phyloP scores from a whole-genome alignment of 2,888 invertebrate genomes.

The Micoletzkya japonica region DNA sequence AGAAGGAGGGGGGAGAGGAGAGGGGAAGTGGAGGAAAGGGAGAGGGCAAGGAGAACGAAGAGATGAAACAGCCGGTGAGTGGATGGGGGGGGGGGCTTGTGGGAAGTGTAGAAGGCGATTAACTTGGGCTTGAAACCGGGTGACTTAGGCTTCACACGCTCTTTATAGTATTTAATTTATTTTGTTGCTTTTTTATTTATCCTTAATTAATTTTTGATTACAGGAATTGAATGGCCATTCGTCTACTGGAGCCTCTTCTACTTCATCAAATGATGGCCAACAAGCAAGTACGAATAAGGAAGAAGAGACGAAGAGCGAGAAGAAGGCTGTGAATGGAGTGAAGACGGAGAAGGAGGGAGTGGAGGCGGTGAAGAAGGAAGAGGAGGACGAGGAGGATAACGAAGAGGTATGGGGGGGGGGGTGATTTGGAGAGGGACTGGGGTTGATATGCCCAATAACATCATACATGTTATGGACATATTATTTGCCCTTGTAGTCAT shows the following conservation, averaged over 20 bases:
- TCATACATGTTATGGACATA: no score
- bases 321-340: no score
- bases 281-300: background rate
- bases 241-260: background rate
- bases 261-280: background rate
- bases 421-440: no score
- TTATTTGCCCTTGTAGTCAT: no score
- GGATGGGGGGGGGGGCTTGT: background rate
- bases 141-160: no score
- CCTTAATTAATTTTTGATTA: background rate
- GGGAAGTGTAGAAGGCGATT: background rate
- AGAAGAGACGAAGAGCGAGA: background rate
- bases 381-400: background rate
- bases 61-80: background rate
- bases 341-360: slow-evolving; percentile 20
- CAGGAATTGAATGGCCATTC: slow-evolving; percentile 15
- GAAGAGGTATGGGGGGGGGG: no score
- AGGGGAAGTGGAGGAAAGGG: background rate
- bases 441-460: no score
- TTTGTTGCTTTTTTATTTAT: no score
- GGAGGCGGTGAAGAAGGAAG: background rate
- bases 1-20: slow-evolving; percentile 8
- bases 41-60: background rate
- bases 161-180: no score
- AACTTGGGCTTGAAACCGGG: no score